Evolutionary conservation across 2,797 vertebrate species (phyloP), one percentile per base, ranked within the genome.

Genomic region (Gymnothorax reevesii): DNA sequence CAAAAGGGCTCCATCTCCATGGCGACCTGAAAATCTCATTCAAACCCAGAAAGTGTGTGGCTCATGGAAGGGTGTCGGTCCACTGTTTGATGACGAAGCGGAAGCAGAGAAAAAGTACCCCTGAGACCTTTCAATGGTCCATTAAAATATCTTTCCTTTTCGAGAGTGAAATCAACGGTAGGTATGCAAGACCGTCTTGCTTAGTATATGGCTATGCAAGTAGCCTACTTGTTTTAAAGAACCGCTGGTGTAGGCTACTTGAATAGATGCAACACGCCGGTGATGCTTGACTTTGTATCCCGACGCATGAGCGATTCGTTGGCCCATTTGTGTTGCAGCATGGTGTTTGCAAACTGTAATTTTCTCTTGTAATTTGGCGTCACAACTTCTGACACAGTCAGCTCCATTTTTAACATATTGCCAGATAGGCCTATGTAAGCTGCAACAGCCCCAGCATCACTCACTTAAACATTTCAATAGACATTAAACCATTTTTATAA

Each of bases 1-100:
- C 77, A 55, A 80, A 90, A 57, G 89, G 93, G 92, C 94, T 86
- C 27, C 90, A 91, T 96, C 94, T 95, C 95, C 95, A 95, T 96
- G 95, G 92, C 91, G 94, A 96, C 94, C 92, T 90, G 92, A 92
- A 86, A 49, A 52, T 79, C 85, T 62, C 9, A 33, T 80, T 79
- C 85, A 86, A 77, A 79, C 59, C 85, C 85, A 79, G 59, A 33
- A 75, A 42, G 73, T 52, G 75, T 59, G 71, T 57, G 9, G 71
- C 27, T 9, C 54, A 17, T 49, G 85, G 15, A 33, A 60, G 71
- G 57, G 75, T 75, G 71, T 27, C 49, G 22, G 69, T 57, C 84
- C 66, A 22, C 25, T 59, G 52, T n/a, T 15, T 55, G 52, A 69
- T 57, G 71, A 85, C 49, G 77, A 42, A 84, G 60, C 59, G 62